phyloP scores from a whole-genome alignment of 2,888 invertebrate species.

The Sericinus montela region DNA sequence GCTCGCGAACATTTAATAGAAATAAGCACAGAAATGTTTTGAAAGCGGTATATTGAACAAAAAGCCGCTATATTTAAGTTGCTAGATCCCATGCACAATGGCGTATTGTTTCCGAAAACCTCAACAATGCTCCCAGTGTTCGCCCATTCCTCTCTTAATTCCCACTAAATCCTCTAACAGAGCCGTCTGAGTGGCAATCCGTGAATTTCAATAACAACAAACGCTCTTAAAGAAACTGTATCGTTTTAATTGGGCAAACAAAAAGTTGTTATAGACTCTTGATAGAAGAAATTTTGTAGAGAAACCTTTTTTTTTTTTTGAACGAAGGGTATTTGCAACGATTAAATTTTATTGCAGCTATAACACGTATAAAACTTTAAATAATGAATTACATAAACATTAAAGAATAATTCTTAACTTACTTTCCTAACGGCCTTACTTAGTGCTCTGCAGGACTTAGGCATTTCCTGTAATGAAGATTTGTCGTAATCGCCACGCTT shows the following conservation, averaged over 20 bases:
- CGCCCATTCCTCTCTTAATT: constrained; percentile 51
- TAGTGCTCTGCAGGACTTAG: no score
- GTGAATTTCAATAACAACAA: constrained; percentile 55
- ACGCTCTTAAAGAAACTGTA: constrained; percentile 44
- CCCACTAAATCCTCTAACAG: constrained; percentile 58
- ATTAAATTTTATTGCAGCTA: constrained; percentile 15
- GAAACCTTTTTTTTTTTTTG: constrained; percentile 21
- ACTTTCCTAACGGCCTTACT: no score
- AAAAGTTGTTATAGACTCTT: constrained; percentile 36
- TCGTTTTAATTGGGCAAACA: constrained; percentile 59
- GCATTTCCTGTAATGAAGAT: no score
- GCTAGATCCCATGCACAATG: constrained; percentile 45
- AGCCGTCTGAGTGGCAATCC: constrained; percentile 53
- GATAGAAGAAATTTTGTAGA: constrained; percentile 8
- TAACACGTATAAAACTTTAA: constrained; percentile 10
- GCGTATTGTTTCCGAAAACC: constrained; percentile 58
- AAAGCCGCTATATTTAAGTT: constrained; percentile 40
- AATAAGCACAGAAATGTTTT: constrained; percentile 18
- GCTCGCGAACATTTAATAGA: not conserved
- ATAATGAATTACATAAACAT: no score
- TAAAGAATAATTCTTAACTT: no score
- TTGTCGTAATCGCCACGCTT: no score
- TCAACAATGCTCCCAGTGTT: constrained; percentile 57
- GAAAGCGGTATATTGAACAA: constrained; percentile 47
- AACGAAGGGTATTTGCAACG: constrained; percentile 23